Conservation (phyloP, 2,888 invertebrate species). For the Lampropteryx suffumata region DNA sequence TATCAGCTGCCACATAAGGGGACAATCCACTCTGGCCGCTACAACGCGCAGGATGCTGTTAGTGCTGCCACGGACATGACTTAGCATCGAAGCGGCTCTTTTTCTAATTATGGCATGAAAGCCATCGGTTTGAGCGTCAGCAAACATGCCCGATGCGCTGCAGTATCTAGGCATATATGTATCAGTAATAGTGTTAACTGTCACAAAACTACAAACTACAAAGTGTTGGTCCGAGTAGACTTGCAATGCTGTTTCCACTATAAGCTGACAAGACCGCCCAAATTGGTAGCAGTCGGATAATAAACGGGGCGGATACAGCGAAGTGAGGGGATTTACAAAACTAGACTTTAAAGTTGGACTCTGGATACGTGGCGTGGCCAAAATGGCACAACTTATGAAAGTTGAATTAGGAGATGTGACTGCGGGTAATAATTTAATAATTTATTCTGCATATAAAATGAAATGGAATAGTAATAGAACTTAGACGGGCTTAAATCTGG, state of each 20-base stretch:
- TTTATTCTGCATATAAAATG: constrained; percentile 3
- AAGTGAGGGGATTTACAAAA: constrained; percentile 55
- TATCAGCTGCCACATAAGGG: too few species aligned
- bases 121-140: too few species aligned
- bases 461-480: not conserved
- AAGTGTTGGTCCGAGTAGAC: not conserved
- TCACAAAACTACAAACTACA: too few species aligned
- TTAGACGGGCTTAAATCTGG: not conserved
- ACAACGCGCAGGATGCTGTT: too few species aligned
- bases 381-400: constrained; percentile 27
- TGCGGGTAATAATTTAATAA: constrained; percentile 1
- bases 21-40: too few species aligned
- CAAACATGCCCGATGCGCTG: too few species aligned
- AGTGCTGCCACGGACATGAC: too few species aligned
- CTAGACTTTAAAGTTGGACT: constrained; percentile 46
- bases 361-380: constrained; percentile 36
- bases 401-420: constrained; percentile 18
- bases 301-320: constrained; percentile 58
- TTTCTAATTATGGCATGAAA: too few species aligned
- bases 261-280: constrained; percentile 39
- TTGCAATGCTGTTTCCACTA: not conserved
- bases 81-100: too few species aligned
- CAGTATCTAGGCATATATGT: too few species aligned
- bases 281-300: constrained; percentile 61
- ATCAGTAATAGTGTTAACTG: too few species aligned